These are phyloP conservation scores for Geodia barretti DNA, from an alignment of 37 sponge, comb jelly and placozoan species.

Conservation along the genomic window DNA sequence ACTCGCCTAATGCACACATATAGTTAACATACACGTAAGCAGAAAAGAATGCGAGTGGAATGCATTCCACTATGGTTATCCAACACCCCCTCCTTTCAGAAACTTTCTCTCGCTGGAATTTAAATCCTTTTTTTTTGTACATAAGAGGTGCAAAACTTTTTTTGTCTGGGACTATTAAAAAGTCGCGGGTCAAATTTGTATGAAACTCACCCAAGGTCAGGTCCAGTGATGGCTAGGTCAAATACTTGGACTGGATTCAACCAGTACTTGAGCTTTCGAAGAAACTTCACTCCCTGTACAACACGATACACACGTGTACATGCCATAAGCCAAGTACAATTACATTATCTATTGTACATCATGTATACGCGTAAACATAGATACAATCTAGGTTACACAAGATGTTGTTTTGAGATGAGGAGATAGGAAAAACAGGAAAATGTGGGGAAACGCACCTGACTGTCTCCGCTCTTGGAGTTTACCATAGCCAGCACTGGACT, in stretches of 20 bases:
- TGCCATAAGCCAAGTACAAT: no score
- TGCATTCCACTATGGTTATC: no score
- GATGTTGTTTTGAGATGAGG: no score
- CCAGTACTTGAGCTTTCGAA: slow-evolving; percentile 85
- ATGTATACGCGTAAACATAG: neutral
- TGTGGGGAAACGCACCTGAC: slow-evolving; percentile 71
- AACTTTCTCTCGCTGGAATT: neutral
- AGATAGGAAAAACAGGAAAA: no score
- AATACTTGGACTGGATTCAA: slow-evolving; percentile 95
- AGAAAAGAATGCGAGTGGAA: no score
- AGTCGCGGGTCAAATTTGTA: no score
- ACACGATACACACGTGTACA: neutral
- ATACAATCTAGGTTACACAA: neutral
- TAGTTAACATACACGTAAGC: no score
- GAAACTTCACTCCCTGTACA: slow-evolving; percentile 86
- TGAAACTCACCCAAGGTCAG: slow-evolving; percentile 77
- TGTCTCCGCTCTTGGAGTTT: slow-evolving; percentile 96
- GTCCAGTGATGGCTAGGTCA: slow-evolving; percentile 87
- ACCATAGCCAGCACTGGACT: slow-evolving; percentile 91
- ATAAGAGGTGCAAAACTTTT: neutral
- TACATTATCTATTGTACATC: neutral
- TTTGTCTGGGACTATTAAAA: neutral
- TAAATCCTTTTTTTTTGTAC: neutral
- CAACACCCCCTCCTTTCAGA: neutral
- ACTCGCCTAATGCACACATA: no score